These are phyloP conservation scores for Philypnodon macrostomus DNA, from an alignment of 2,797 vertebrate species.

Conservation along the genomic window DNA sequence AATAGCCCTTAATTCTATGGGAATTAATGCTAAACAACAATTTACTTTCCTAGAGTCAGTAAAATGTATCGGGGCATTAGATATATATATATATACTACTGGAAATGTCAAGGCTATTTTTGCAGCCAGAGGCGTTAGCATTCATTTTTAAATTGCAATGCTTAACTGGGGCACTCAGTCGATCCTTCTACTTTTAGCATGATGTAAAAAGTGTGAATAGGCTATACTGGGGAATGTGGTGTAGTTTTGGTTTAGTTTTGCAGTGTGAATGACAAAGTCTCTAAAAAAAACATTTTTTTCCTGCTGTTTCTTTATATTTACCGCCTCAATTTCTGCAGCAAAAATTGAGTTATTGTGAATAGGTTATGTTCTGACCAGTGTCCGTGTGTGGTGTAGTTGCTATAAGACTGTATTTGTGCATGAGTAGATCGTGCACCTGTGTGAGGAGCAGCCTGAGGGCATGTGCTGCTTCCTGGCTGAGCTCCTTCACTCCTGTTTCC, in stretches of 20 bases:
- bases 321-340: background rate
- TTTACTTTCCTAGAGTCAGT: background rate
- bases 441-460: constrained; percentile 64
- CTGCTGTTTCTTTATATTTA: background rate
- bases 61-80: constrained; percentile 1
- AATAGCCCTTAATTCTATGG: constrained; percentile 8
- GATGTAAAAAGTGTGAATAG: constrained; percentile 1
- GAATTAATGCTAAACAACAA: constrained; percentile 10
- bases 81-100: constrained; percentile 1
- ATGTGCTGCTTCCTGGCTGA: constrained; percentile 55
- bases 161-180: constrained; percentile 4
- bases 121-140: background rate
- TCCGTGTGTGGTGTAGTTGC: background rate
- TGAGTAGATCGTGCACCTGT: constrained; percentile 54
- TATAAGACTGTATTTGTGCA: constrained; percentile 9
- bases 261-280: constrained; percentile 10
- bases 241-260: constrained; percentile 4
- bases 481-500: constrained; percentile 62
- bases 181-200: background rate
- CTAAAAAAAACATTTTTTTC: constrained; percentile 8
- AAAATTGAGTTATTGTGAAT: background rate
- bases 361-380: background rate
- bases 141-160: background rate
- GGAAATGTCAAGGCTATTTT: background rate
- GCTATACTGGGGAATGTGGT: background rate